These are phyloP conservation scores for Sorex maritimensis DNA, from an alignment of 2,797 vertebrate species.

Conservation along the genomic window DNA sequence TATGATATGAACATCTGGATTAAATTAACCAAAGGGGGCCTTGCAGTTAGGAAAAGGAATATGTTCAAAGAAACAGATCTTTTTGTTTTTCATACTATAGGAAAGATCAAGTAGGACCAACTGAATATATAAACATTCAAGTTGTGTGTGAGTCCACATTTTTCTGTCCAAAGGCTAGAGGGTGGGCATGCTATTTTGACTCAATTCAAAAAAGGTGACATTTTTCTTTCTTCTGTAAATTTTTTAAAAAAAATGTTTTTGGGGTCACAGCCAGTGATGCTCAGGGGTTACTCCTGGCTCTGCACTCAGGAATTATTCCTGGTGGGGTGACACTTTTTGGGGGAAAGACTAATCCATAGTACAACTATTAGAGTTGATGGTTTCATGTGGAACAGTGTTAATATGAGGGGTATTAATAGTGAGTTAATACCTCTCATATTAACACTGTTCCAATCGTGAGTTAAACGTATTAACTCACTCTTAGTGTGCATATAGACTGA, in stretches of 20 bases:
- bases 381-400: constrained; percentile 62
- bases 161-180: constrained; percentile 71
- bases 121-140: constrained; percentile 69
- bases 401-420: constrained; percentile 30
- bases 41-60: constrained; percentile 82
- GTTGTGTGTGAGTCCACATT: constrained; percentile 70
- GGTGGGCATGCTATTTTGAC: constrained; percentile 59
- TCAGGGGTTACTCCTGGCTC: no score
- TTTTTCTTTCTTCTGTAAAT: background rate
- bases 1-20: constrained; percentile 82
- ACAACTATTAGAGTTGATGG: constrained; percentile 13
- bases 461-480: background rate
- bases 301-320: no score
- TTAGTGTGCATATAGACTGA: background rate
- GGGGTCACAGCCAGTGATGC: no score
- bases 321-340: no score
- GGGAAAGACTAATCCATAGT: constrained; percentile 45
- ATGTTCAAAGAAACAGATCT: constrained; percentile 78
- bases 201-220: constrained; percentile 28
- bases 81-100: constrained; percentile 81
- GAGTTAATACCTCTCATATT: no score
- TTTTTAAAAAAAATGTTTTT: no score
- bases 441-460: background rate
- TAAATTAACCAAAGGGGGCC: constrained; percentile 78
- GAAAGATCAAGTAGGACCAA: constrained; percentile 72